phyloP scores from a whole-genome alignment of 2,113 vertebrate species.

The Acinonyx jubatus region DNA sequence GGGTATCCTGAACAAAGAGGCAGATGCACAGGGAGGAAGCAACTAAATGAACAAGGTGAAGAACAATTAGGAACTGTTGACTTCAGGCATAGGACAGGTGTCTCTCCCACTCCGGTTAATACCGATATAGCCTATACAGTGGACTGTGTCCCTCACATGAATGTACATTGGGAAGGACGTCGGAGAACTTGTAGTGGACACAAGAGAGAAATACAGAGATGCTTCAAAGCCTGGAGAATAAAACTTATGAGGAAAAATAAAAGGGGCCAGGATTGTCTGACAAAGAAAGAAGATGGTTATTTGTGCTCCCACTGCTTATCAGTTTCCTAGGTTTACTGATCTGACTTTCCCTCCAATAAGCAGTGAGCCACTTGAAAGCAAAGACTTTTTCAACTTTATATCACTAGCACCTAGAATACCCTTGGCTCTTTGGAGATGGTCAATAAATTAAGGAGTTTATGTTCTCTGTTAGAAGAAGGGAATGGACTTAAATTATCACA shows the following conservation, averaged over 20 bases:
- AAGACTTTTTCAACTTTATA: neutral
- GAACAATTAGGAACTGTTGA: neutral
- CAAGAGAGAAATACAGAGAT: neutral
- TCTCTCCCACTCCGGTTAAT: neutral
- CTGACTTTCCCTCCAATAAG: neutral
- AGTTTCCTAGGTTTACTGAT: neutral
- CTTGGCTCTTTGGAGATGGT: neutral
- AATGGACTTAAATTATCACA: neutral
- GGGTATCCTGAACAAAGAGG: neutral
- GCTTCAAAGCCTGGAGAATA: neutral
- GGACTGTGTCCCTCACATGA: neutral
- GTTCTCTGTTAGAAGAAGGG: neutral
- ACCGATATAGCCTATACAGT: rapidly evolving
- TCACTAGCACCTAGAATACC: neutral
- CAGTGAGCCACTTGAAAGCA: neutral
- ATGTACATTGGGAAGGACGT: neutral
- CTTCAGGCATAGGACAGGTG: neutral
- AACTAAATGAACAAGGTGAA: neutral
- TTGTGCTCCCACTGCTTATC: neutral
- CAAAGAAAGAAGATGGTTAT: neutral
- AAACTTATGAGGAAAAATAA: neutral
- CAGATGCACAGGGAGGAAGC: neutral
- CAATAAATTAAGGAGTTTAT: neutral
- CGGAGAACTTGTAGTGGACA: neutral
- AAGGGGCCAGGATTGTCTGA: neutral